These are phyloP conservation scores for Percopsis transmontana DNA, from an alignment of 2,113 vertebrate genomes.

Conservation along the genomic window DNA sequence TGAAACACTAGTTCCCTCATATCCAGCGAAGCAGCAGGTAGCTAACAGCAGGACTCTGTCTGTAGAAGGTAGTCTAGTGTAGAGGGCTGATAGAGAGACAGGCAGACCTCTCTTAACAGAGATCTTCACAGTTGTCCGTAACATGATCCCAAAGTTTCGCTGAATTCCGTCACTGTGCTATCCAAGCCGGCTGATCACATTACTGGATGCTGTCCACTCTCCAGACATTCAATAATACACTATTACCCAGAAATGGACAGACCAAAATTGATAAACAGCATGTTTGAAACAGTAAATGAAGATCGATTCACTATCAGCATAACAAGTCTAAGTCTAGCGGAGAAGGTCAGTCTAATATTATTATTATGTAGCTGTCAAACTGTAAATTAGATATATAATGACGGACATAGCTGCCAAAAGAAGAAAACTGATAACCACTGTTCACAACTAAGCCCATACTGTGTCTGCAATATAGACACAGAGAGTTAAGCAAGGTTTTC, in stretches of 20 bases:
- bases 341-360: not conserved
- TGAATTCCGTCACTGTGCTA: conserved; percentile 51
- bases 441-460: not conserved
- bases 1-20: conserved; percentile 81
- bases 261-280: conserved; percentile 26
- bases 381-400: not conserved
- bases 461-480: not conserved
- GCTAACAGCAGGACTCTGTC: conserved; percentile 3
- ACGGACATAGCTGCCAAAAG: not conserved
- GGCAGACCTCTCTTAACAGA: conserved; percentile 23
- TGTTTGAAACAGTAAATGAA: conserved; percentile 39
- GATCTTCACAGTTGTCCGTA: conserved; percentile 54
- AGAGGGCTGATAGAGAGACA: conserved; percentile 7
- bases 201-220: conserved; percentile 53
- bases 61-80: conserved; percentile 20
- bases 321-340: conserved; percentile 7
- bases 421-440: not conserved
- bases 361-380: conserved; percentile 8
- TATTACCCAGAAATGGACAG: conserved; percentile 18
- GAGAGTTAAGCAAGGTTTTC: too few species aligned
- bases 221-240: conserved; percentile 42
- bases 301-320: conserved; percentile 33
- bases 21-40: conserved; percentile 37
- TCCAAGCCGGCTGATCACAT: conserved; percentile 65
- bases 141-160: conserved; percentile 65